A percentile compares a stretch with the other conserved stretches of the same genome.
phyloP scores from a whole-genome alignment of 2,888 invertebrate species.

The Rhorus exstirpatorius region DNA sequence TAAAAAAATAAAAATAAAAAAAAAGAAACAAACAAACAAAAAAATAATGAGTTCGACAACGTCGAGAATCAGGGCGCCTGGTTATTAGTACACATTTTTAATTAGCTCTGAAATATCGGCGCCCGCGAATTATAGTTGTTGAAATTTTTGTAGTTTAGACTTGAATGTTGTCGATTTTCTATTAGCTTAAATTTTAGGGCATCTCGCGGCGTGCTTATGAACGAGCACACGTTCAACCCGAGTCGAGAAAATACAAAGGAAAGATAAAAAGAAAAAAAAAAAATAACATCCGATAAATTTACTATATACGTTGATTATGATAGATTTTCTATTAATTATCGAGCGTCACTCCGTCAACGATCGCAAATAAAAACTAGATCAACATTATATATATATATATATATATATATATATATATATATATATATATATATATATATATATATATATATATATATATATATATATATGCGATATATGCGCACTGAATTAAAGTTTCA shows the following conservation, averaged over 20 bases:
- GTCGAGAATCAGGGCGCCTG: conserved; percentile 81
- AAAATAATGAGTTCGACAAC: conserved; percentile 51
- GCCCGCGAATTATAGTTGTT: conserved; percentile 68
- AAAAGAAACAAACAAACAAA: conserved; percentile 18
- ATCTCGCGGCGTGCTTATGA: conserved; percentile 55
- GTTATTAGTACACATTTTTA: conserved; percentile 83
- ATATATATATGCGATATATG: conserved; percentile 38
- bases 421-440: conserved; percentile 60
- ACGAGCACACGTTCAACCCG: conserved; percentile 20
- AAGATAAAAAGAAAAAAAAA: neutral
- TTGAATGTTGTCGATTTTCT: conserved; percentile 83
- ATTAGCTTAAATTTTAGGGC: conserved; percentile 71
- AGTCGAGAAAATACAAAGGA: neutral
- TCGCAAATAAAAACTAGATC: conserved; percentile 54
- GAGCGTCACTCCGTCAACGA: conserved; percentile 28
- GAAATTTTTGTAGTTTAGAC: conserved; percentile 69
- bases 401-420: conserved; percentile 58
- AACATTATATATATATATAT: conserved; percentile 66
- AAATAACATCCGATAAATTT: conserved; percentile 21
- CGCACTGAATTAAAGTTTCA: no score
- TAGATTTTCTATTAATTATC: conserved; percentile 70
- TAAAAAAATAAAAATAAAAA: conserved; percentile 21
- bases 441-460: conserved; percentile 14
- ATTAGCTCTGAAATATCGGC: conserved; percentile 66
- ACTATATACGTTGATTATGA: conserved; percentile 69